A percentile compares a stretch with the other conserved stretches of the same genome.
Conservation (phyloP, 2,797 vertebrate species). For the Apogon talboti region DNA sequence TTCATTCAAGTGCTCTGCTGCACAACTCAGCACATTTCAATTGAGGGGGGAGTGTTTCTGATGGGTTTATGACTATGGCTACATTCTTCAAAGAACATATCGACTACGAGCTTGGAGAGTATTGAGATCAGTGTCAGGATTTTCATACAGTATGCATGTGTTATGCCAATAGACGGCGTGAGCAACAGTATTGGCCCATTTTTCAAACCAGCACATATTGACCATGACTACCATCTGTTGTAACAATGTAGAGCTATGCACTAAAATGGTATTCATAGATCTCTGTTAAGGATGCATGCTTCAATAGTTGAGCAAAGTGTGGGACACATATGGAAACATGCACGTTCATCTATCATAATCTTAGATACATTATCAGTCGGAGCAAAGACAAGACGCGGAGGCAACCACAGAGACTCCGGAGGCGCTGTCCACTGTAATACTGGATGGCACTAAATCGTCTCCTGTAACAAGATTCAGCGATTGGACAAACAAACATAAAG, state of each 20-base stretch:
- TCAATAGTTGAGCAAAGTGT: conserved; percentile 49
- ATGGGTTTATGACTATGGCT: conserved; percentile 38
- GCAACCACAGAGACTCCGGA: conserved; percentile 11
- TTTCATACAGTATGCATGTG: conserved; percentile 58
- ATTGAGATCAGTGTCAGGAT: conserved; percentile 43
- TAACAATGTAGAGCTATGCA: conserved; percentile 24
- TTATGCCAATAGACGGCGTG: conserved; percentile 36
- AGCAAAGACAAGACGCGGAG: conserved; percentile 11
- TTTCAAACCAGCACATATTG: conserved; percentile 60
- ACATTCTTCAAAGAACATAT: conserved; percentile 51
- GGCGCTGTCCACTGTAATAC: background rate
- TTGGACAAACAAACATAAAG: conserved; percentile 11
- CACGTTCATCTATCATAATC: conserved; percentile 67
- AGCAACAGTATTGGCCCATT: conserved; percentile 41
- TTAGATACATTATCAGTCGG: conserved; percentile 31
- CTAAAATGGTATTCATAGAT: conserved; percentile 67
- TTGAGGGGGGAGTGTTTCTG: conserved; percentile 20
- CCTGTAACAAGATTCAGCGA: conserved; percentile 11
- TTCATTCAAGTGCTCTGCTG: conserved; percentile 33
- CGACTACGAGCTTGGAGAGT: conserved; percentile 31
- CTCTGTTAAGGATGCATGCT: conserved; percentile 59
- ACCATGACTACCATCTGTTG: conserved; percentile 58
- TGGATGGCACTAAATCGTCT: background rate
- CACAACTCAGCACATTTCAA: conserved; percentile 69
- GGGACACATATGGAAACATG: conserved; percentile 49